A percentile compares a stretch with the other conserved stretches of the same genome.
Conservation (phyloP, 2,797 vertebrate species). For the Valencia hispanica region DNA sequence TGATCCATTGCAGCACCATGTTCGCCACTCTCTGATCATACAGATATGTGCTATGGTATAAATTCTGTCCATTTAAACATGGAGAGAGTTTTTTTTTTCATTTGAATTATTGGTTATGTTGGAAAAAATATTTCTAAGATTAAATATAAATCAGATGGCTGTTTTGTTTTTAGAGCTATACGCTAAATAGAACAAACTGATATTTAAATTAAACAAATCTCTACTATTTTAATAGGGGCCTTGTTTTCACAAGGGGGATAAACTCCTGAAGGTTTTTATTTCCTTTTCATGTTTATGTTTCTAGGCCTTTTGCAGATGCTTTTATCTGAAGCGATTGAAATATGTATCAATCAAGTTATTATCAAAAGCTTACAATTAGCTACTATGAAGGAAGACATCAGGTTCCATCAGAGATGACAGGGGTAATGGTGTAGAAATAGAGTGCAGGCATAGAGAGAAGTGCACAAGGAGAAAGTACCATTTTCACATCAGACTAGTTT, state of each 20-base stretch:
- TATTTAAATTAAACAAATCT: neutral
- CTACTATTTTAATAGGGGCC: neutral
- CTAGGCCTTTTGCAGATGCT: neutral
- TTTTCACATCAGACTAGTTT: too few species aligned
- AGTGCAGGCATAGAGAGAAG: too few species aligned
- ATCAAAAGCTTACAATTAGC: neutral
- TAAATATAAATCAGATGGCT: neutral
- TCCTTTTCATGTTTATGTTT: neutral
- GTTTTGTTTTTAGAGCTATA: neutral
- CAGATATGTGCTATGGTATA: constrained; percentile 1
- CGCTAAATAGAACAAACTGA: neutral
- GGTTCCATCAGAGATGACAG: too few species aligned
- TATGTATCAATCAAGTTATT: neutral
- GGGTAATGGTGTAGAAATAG: too few species aligned
- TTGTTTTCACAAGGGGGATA: neutral
- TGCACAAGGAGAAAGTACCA: too few species aligned
- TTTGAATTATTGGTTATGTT: neutral
- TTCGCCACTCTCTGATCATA: neutral
- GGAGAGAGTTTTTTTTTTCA: neutral
- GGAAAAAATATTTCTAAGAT: neutral
- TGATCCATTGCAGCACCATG: constrained; percentile 21
- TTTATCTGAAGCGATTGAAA: neutral
- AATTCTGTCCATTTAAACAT: neutral
- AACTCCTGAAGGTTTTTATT: neutral
- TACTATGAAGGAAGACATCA: neutral